Evolutionary conservation across 1,140 invertebrate genomes (phyloP), one percentile per base, ranked within the genome.

Genomic region (Choristoneura fumiferana): DNA sequence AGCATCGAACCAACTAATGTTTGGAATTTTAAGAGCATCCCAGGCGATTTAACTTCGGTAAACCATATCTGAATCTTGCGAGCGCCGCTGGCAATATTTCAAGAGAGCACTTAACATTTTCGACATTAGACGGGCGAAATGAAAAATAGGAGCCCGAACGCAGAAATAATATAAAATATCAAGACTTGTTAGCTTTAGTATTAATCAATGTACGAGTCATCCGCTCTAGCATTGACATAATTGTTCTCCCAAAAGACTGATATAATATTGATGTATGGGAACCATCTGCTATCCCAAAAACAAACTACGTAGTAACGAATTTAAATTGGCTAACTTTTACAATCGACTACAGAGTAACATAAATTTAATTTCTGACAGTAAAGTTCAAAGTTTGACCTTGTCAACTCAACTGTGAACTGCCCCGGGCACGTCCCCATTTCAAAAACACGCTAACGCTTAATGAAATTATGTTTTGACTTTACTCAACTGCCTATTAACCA

Each of bases 21-120:
- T 69, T 63, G 60, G 64, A 57, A 66, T 62, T 57, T 62, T 54
- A 63, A 66, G 63, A 60, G 55, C 58, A 33, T 49, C 43, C 54
- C 55, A 60, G 60, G 45, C 55, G 63, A 69, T 65, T 65, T 61
- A 69, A 69, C 59, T 63, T 56, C 22, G 43, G 36, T 49, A 55
- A 57, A 56, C 57, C 58, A 52, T 65, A 58, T 40, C 65, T 62
- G 63, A 73, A 63, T 65, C 63, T 58, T 59, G 55, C 35, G 38
- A 58, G 63, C 61, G 69, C 62, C 63, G 33, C 68, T 76, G 73
- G 70, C 73, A 78, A 70, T 78, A 78, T 75, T 71, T 78, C 73
- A 78, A 78, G 62, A 71, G 66, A 73, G 68, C 73, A 74, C 75
- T 78, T 78, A 76, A 73, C 64, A 71, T 73, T 73, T 71, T 76